Conservation (phyloP, 2,888 invertebrate genomes). For the Seira musarum region DNA sequence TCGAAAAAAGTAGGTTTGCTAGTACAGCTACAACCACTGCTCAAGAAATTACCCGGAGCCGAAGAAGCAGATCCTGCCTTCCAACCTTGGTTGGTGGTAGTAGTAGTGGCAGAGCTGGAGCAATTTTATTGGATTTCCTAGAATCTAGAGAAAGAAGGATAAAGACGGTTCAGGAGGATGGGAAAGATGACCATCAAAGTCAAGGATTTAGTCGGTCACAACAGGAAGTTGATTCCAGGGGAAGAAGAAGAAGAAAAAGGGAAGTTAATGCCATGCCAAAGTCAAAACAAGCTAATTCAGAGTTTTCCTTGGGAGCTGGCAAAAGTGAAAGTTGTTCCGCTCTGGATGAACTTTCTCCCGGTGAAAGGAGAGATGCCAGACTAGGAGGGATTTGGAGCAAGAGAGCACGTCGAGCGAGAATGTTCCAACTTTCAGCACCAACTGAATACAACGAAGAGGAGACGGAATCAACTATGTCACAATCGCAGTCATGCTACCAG, state of each 20-base stretch:
- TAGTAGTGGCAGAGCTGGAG: background rate
- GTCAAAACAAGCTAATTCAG: constrained; percentile 34
- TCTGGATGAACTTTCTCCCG: constrained; percentile 45
- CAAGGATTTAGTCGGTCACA: constrained; percentile 40
- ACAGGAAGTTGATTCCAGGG: constrained; percentile 24
- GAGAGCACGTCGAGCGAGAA: constrained; percentile 53
- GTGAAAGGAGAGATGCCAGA: constrained; percentile 34
- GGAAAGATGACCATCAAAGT: constrained; percentile 42
- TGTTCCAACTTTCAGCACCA: constrained; percentile 56
- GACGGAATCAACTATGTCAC: constrained; percentile 20
- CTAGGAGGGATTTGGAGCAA: constrained; percentile 51
- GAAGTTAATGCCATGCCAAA: too few relatives aligned
- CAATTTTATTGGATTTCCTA: constrained; percentile 52
- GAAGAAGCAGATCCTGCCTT: constrained; percentile 44
- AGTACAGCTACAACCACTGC: background rate
- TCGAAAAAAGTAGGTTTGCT: constrained; percentile 48
- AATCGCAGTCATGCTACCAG: constrained; percentile 17
- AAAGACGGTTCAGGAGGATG: background rate
- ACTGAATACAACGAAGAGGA: background rate
- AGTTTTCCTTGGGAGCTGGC: constrained; percentile 21
- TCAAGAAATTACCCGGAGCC: constrained; percentile 40
- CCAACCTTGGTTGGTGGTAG: background rate
- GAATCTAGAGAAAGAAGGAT: constrained; percentile 38
- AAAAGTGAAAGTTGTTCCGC: constrained; percentile 36
- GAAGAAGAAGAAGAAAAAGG: background rate